These are phyloP conservation scores for Cephus sareptanus DNA, from an alignment of 2,888 invertebrate species.

Conservation along the genomic window DNA sequence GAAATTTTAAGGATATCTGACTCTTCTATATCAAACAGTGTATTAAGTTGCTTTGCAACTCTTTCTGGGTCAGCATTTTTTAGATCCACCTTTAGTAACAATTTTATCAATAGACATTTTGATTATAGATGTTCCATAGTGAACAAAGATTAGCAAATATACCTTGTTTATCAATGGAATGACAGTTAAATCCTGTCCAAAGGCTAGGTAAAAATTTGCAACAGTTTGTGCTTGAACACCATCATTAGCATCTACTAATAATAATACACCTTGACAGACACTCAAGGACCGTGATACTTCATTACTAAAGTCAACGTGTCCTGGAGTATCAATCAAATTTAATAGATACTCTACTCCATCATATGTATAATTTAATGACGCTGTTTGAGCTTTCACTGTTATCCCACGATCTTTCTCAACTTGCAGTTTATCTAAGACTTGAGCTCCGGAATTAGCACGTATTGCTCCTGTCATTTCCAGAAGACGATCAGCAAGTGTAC, in stretches of 20 bases:
- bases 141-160: not conserved
- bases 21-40: conserved; percentile 84
- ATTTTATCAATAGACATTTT: not conserved
- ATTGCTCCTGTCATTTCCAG: conserved; percentile 91
- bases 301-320: conserved; percentile 97
- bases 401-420: conserved; percentile 97
- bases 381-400: conserved; percentile 98
- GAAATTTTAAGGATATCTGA: conserved; percentile 83
- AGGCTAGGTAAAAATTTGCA: conserved; percentile 94
- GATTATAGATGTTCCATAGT: not conserved
- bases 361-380: conserved; percentile 83
- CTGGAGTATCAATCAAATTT: conserved; percentile 97
- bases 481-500: conserved; percentile 95
- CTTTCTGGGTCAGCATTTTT: conserved; percentile 89
- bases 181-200: conserved; percentile 81
- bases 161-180: conserved; percentile 97
- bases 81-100: conserved; percentile 71
- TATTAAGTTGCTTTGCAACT: conserved; percentile 82
- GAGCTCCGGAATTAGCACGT: conserved; percentile 74
- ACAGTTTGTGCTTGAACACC: conserved; percentile 98
- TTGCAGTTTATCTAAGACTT: conserved; percentile 82
- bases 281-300: conserved; percentile 93
- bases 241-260: conserved; percentile 96
- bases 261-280: conserved; percentile 94
- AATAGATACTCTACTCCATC: conserved; percentile 80